Evolutionary conservation across 2,797 vertebrate species (phyloP).

Genomic region (Alcedo quadribrachys): DNA sequence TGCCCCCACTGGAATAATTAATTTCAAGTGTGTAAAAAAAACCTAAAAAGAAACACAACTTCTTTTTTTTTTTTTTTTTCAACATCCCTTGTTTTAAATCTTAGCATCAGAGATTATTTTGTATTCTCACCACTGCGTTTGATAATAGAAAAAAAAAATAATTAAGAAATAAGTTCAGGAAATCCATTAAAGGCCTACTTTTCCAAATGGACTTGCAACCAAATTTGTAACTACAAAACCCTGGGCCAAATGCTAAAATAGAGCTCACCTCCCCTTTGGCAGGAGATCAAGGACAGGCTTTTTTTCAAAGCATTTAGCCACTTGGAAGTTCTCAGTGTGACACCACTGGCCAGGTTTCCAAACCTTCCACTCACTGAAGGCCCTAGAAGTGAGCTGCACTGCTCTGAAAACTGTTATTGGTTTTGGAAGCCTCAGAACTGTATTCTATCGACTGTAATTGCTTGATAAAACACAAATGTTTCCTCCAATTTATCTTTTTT

Average conservation of each 20-base stretch:
- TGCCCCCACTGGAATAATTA: conserved; percentile 16
- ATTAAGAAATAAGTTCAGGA: not conserved
- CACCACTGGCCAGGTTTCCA: conserved; percentile 34
- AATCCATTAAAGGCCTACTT: not conserved
- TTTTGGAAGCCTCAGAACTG: conserved; percentile 3
- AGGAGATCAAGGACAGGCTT: conserved; percentile 44
- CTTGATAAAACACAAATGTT: conserved; percentile 54
- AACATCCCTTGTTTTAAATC: conserved; percentile 7
- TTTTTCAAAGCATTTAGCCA: conserved; percentile 58
- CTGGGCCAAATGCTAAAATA: conserved; percentile 13
- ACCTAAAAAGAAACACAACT: conserved; percentile 1
- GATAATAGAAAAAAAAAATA: conserved; percentile 42
- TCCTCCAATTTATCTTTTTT: not conserved
- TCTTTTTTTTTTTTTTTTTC: not conserved
- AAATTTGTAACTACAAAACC: conserved; percentile 12
- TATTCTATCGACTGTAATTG: conserved; percentile 13
- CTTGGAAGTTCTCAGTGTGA: conserved; percentile 50
- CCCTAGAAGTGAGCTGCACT: conserved; percentile 23
- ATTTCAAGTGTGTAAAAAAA: conserved; percentile 16
- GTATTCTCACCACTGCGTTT: conserved; percentile 9
- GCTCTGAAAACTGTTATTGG: conserved; percentile 44
- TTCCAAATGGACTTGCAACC: not conserved
- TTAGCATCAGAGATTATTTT: conserved; percentile 6
- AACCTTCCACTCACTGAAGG: conserved; percentile 52
- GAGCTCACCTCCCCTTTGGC: conserved; percentile 49